Conservation (phyloP, 2,797 vertebrate species). For the Acanthiza pusilla region DNA sequence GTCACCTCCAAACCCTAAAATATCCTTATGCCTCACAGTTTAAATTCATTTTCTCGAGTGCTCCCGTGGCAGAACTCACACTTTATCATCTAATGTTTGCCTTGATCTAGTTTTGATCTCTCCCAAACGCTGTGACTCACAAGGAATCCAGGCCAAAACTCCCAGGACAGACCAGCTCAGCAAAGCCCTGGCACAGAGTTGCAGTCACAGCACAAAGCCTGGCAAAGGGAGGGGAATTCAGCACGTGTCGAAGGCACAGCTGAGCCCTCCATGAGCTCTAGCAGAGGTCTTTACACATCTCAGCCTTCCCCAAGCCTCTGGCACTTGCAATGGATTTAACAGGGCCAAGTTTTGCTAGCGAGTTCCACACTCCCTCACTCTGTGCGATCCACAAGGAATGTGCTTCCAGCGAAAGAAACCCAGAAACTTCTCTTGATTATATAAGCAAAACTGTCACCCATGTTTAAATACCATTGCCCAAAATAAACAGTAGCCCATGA, state of each 20-base stretch:
- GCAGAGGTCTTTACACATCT: not conserved
- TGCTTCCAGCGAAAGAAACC: not conserved
- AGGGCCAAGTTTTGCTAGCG: rapidly evolving
- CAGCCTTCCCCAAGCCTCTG: not conserved
- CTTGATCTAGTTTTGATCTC: not conserved
- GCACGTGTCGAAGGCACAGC: not conserved
- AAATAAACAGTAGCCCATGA: not conserved
- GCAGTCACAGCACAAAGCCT: too few relatives aligned
- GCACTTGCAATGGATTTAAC: not conserved
- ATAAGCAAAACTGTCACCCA: not conserved
- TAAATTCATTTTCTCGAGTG: not conserved
- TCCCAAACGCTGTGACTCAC: not conserved
- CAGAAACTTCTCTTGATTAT: not conserved
- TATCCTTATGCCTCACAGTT: not conserved
- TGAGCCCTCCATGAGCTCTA: too few relatives aligned
- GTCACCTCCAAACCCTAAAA: not conserved
- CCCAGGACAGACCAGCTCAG: not conserved
- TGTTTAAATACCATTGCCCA: not conserved
- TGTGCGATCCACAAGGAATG: not conserved
- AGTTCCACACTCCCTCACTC: not conserved
- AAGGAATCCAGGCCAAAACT: not conserved
- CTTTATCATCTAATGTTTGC: not conserved
- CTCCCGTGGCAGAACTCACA: not conserved
- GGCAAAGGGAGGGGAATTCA: not conserved
- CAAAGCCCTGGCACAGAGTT: not conserved